Base-by-base conservation (phyloP, 2,797 vertebrate species). In the Characodon lateralis region DNA sequence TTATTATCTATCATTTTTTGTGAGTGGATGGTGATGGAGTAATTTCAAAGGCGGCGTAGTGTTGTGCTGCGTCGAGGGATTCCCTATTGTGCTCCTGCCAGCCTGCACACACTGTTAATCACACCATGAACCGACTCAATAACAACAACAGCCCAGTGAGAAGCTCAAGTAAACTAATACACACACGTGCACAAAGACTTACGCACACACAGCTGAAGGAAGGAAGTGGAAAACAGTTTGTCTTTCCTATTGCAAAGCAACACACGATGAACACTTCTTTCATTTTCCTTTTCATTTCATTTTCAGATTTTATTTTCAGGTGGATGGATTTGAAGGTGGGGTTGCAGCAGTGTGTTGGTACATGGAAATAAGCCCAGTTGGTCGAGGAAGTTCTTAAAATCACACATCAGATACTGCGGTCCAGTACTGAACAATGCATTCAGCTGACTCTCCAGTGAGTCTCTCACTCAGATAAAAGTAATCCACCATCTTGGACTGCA, bases 11-110 rank as follows among this genome's bases (percentile, higher is more conserved):
- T 91, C 87, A 35, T 88, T 90, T 89, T 89, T 79, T 86, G 71
- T 74, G 82, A 93, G 89, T 84, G 82, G 88, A 91, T 85, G 78
- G 90, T 85, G 90, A 94, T 90, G 87, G 93, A 94, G 92, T 92
- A 88, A 93, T 94, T 95, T 94, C 89, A 94, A 93, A 94, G 89
- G 89, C 85, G 81, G 83, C 59, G 78, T 82, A 92, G 90, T 91
- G 87, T 83, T 91, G 88, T 82, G 91, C 85, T 86, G 85, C 75
- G 83, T 89, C 65, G 85, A 92, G 90, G 89, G 91, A 90, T 87
- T 93, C 88, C 78, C 91, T 86, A 90, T 93, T 92, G 92, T 94
- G 93, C 80, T 85, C 72, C 88, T 92, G 91, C 90, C 92, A 90
- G 90, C 90, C 91, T 81, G 76, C 85, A 82, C 88, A 91, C 89